Conservation (phyloP, 1,140 invertebrate genomes). For the Eupristina koningsbergeri region DNA sequence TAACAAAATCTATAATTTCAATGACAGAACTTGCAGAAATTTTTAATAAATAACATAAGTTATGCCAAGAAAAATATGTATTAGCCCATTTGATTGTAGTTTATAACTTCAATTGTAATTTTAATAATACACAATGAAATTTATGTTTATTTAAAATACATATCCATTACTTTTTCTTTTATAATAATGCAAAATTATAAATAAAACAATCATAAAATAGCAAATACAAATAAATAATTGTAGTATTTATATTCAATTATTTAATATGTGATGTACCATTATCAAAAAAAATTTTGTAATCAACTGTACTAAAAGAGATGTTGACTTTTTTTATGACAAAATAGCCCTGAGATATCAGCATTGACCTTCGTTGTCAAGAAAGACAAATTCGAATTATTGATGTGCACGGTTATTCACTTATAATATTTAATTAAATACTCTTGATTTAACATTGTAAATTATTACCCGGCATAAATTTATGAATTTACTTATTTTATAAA, state of each 20-base stretch:
- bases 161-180: too few relatives aligned
- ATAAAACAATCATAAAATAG: background rate
- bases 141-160: too few relatives aligned
- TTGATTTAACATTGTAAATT: too few relatives aligned
- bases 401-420: conserved; percentile 3
- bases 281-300: conserved; percentile 44
- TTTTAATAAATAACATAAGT: background rate
- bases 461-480: background rate
- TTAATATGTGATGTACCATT: conserved; percentile 1
- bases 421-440: background rate
- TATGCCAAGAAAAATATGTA: background rate
- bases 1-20: background rate
- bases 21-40: background rate
- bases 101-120: background rate
- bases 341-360: conserved; percentile 53
- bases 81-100: background rate
- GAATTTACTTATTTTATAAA: background rate
- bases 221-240: conserved; percentile 14
- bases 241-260: conserved; percentile 5
- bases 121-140: too few relatives aligned
- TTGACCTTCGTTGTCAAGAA: conserved; percentile 51
- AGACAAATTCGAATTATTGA: conserved; percentile 5
- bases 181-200: background rate
- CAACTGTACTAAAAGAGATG: conserved; percentile 45
- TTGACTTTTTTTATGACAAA: conserved; percentile 54